Percentiles rank a stretch among this genome's conserved stretches.
Evolutionary conservation across 2,888 invertebrate species (phyloP).

Genomic region (Antheraea assamensis): DNA sequence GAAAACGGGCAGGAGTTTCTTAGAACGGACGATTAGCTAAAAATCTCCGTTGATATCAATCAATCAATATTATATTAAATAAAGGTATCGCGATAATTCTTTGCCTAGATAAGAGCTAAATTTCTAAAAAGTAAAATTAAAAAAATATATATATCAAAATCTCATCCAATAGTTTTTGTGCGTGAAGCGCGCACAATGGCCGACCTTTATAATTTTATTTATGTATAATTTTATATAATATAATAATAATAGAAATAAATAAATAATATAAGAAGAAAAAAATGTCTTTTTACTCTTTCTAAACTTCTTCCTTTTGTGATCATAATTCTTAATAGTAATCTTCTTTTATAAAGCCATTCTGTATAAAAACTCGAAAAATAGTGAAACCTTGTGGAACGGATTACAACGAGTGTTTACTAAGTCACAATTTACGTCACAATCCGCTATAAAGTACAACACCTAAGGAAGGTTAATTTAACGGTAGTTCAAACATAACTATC

Average conservation of each 20-base stretch:
- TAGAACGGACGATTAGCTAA: not conserved
- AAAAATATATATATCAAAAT: too few relatives aligned
- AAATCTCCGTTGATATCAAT: not conserved
- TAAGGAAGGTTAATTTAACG: conserved; percentile 55
- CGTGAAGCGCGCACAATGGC: too few relatives aligned
- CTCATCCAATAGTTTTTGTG: too few relatives aligned
- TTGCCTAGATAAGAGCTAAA: too few relatives aligned
- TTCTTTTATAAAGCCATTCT: not conserved
- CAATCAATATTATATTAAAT: not conserved
- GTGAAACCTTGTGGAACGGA: conserved; percentile 15
- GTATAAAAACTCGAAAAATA: not conserved
- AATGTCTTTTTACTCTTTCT: not conserved
- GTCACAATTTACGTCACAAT: conserved; percentile 45
- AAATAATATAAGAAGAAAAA: too few relatives aligned
- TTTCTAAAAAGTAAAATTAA: too few relatives aligned
- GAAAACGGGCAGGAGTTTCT: too few relatives aligned
- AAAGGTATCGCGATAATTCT: too few relatives aligned
- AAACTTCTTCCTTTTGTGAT: not conserved
- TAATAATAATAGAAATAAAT: too few relatives aligned
- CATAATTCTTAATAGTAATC: not conserved
- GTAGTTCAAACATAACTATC: conserved; percentile 34
- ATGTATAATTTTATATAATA: too few relatives aligned
- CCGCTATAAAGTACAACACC: conserved; percentile 41
- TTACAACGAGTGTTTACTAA: conserved; percentile 31
- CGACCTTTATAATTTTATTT: too few relatives aligned